These are phyloP conservation scores for Mythimna pallens DNA, from an alignment of 2,888 invertebrate species.

Conservation along the genomic window DNA sequence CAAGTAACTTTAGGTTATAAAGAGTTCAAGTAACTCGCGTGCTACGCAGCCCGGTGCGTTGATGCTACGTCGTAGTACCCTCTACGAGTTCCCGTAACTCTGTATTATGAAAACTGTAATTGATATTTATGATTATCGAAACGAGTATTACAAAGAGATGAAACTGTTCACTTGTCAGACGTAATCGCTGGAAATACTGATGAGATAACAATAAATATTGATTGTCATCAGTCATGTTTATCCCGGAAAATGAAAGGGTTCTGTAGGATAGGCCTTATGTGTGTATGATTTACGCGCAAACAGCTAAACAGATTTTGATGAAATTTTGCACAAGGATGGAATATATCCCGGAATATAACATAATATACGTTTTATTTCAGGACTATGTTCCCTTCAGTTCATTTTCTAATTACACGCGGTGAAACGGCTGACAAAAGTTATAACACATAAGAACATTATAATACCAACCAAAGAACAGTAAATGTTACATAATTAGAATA, in stretches of 20 bases:
- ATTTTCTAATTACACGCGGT: too few relatives aligned
- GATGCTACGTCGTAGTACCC: constrained; percentile 51
- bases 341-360: too few relatives aligned
- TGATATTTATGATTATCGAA: neutral
- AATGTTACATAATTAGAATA: constrained; percentile 42
- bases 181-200: neutral
- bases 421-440: too few relatives aligned
- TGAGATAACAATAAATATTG: neutral
- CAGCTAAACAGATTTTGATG: too few relatives aligned
- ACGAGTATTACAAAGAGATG: neutral
- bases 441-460: neutral
- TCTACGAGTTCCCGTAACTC: constrained; percentile 19
- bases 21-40: constrained; percentile 34
- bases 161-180: neutral
- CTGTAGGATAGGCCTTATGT: too few relatives aligned
- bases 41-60: neutral
- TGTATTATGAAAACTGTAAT: neutral
- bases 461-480: constrained; percentile 24
- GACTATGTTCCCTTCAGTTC: neutral
- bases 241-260: neutral
- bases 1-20: constrained; percentile 4
- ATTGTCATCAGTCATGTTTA: neutral
- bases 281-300: too few relatives aligned
- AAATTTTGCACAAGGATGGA: too few relatives aligned
- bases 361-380: neutral